A percentile compares a stretch with the other conserved stretches of the same genome.
Conservation (phyloP, 2,797 vertebrate genomes). For the Artibeus lituratus region DNA sequence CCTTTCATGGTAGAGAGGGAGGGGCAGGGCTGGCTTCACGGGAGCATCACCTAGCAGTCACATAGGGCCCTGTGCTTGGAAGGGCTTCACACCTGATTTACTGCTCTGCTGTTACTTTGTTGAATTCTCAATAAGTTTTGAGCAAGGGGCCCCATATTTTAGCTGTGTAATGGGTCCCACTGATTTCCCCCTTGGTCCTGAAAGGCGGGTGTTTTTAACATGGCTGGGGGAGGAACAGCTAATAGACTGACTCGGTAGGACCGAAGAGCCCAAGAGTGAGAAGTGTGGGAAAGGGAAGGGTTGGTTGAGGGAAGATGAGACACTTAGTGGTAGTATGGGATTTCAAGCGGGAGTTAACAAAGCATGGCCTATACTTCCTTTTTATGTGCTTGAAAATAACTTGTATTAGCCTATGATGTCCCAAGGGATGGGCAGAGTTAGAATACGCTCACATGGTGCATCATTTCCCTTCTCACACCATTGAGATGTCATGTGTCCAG, state of each 20-base stretch:
- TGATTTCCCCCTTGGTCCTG: background rate
- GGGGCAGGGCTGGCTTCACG: background rate
- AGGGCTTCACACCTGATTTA: background rate
- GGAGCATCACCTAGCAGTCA: background rate
- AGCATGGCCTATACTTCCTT: background rate
- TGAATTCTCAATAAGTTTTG: background rate
- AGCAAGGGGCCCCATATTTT: background rate
- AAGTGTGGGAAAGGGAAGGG: background rate
- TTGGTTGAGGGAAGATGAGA: background rate
- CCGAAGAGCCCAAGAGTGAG: background rate
- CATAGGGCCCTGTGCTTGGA: background rate
- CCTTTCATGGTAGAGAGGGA: background rate
- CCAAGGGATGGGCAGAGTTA: background rate
- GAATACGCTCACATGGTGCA: background rate
- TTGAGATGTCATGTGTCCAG: background rate
- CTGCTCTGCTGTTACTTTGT: background rate
- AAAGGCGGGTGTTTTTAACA: background rate
- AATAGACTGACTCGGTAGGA: background rate
- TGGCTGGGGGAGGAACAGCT: background rate
- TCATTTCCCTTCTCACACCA: constrained; percentile 38
- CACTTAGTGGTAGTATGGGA: background rate
- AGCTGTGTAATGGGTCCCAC: background rate
- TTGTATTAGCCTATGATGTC: background rate
- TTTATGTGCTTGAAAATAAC: background rate
- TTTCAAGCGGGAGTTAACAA: background rate